These are phyloP conservation scores for Falco punctatus DNA, from an alignment of 2,113 vertebrate species.

Conservation along the genomic window DNA sequence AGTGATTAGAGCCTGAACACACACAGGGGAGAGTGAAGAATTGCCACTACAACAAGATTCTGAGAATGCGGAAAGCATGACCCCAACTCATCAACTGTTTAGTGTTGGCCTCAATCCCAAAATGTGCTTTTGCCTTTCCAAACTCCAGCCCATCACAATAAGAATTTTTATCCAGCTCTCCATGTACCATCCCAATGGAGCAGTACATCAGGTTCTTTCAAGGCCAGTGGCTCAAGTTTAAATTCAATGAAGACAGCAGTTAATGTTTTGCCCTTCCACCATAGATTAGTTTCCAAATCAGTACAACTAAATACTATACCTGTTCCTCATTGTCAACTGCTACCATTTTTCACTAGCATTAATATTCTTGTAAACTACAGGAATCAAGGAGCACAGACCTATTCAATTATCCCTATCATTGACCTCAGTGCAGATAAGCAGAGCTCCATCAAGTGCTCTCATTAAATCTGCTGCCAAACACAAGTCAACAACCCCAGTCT, in stretches of 20 bases:
- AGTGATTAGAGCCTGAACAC: background rate
- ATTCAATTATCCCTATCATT: background rate
- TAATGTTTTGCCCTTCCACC: background rate
- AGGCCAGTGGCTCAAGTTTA: background rate
- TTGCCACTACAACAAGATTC: background rate
- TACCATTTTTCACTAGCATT: background rate
- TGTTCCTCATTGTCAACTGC: background rate
- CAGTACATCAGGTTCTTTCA: background rate
- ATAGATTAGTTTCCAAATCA: background rate
- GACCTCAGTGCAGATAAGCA: slow-evolving; percentile 11
- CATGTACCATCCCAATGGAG: background rate
- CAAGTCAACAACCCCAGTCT: background rate
- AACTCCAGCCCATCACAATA: background rate
- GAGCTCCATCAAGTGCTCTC: background rate
- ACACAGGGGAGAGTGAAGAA: background rate
- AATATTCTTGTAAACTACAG: background rate
- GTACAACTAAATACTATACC: background rate
- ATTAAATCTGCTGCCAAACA: slow-evolving; percentile 27
- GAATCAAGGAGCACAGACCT: background rate
- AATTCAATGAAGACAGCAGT: background rate
- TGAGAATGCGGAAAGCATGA: background rate
- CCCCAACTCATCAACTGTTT: background rate
- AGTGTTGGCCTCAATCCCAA: background rate
- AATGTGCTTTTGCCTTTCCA: background rate
- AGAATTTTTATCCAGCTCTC: background rate